A percentile compares a stretch with the other conserved stretches of the same genome.
Evolutionary conservation across 2,797 vertebrate species (phyloP).

Genomic region (Rousettus madagascariensis): DNA sequence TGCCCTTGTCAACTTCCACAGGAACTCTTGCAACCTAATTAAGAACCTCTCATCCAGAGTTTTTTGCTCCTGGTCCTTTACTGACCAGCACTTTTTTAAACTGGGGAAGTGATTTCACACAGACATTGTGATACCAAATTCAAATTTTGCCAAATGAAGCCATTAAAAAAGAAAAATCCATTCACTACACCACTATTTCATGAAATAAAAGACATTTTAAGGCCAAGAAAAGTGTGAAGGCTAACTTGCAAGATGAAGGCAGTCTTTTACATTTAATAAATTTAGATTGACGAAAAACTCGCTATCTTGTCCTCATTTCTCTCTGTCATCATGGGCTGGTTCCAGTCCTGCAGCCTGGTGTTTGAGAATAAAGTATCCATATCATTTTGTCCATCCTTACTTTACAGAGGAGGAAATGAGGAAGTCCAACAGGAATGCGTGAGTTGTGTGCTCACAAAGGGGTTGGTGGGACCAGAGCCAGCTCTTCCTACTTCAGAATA

Average conservation of each 20-base stretch:
- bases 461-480: neutral
- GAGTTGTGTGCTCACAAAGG: neutral
- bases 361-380: neutral
- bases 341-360: neutral
- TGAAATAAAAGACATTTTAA: slow-evolving; percentile 42
- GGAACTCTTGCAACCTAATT: neutral
- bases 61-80: slow-evolving; percentile 1
- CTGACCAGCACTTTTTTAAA: neutral
- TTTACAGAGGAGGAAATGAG: neutral
- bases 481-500: neutral
- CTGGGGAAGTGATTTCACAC: neutral
- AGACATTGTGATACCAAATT: neutral
- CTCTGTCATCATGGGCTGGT: neutral
- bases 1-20: neutral
- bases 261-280: slow-evolving; percentile 45
- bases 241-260: neutral
- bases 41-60: neutral
- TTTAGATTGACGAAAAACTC: slow-evolving; percentile 49
- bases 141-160: neutral
- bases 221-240: neutral
- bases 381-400: neutral
- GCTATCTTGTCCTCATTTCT: slow-evolving; percentile 46
- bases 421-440: neutral
- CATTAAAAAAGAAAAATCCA: neutral
- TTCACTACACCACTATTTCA: neutral